These are phyloP conservation scores for Odiellus spinosus DNA, from an alignment of 2,888 invertebrate species.

Conservation along the genomic window DNA sequence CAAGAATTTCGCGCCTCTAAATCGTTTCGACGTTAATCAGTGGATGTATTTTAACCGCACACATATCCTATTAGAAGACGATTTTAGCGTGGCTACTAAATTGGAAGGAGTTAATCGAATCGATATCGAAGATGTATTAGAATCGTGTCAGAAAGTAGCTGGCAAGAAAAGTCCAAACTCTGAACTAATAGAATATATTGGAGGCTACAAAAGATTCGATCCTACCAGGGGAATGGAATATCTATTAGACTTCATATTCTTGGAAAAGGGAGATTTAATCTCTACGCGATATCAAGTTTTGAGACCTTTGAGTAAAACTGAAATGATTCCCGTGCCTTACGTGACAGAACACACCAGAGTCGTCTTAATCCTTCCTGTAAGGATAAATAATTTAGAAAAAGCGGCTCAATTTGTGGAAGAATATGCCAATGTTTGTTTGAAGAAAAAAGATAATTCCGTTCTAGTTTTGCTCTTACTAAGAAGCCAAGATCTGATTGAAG, in stretches of 20 bases:
- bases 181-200: constrained; percentile 15
- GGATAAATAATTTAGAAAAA: constrained; percentile 32
- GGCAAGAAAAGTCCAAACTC: constrained; percentile 17
- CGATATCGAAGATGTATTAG: constrained; percentile 48
- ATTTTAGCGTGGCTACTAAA: constrained; percentile 50
- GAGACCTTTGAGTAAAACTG: constrained; percentile 69
- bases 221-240: constrained; percentile 73
- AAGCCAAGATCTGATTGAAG: constrained; percentile 7
- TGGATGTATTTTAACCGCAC: constrained; percentile 76
- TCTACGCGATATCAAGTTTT: constrained; percentile 51
- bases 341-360: constrained; percentile 83
- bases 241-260: constrained; percentile 43
- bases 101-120: constrained; percentile 41
- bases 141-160: constrained; percentile 23
- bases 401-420: constrained; percentile 50
- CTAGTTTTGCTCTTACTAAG: constrained; percentile 51
- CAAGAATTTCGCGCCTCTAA: constrained; percentile 46
- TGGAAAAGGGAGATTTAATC: constrained; percentile 20
- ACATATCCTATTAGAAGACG: constrained; percentile 58
- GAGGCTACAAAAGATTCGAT: constrained; percentile 61
- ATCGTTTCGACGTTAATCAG: constrained; percentile 62
- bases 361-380: constrained; percentile 54
- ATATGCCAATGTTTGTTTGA: constrained; percentile 54
- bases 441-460: constrained; percentile 59
- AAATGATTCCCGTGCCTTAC: constrained; percentile 80